Conservation (phyloP, 2,888 invertebrate species). For the Drosophila percnosoma region DNA sequence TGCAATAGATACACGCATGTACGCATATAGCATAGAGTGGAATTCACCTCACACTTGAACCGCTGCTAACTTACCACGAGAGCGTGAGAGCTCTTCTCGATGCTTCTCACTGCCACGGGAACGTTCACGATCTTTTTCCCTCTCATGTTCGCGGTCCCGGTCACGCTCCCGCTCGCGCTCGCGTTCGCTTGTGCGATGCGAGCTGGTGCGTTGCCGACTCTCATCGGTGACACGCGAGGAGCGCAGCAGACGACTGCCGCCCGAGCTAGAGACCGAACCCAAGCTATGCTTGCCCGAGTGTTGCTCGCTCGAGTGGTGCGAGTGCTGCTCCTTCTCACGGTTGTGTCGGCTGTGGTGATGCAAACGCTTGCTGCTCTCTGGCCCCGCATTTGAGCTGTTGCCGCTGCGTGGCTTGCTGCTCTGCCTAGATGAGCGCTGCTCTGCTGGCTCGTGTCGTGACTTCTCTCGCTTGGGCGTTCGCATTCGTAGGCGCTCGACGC, state of each 20-base stretch:
- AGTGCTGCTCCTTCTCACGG: conserved; percentile 37
- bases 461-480: conserved; percentile 77
- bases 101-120: conserved; percentile 47
- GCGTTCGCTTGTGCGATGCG: conserved; percentile 51
- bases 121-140: conserved; percentile 10
- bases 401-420: conserved; percentile 55
- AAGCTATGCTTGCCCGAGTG: conserved; percentile 50
- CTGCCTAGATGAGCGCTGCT: conserved; percentile 46
- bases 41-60: background rate
- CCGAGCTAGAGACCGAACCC: conserved; percentile 25
- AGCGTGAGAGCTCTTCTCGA: conserved; percentile 33
- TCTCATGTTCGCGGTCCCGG: conserved; percentile 39
- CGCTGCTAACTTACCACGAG: conserved; percentile 63
- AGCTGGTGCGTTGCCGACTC: conserved; percentile 58
- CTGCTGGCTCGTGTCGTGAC: conserved; percentile 53
- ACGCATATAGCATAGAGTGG: conserved; percentile 1
- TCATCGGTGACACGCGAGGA: conserved; percentile 67
- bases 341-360: conserved; percentile 72
- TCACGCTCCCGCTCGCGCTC: conserved; percentile 64
- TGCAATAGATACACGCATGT: conserved; percentile 58
- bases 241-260: conserved; percentile 59
- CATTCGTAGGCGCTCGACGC: conserved; percentile 71
- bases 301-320: conserved; percentile 45
- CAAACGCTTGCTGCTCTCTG: conserved; percentile 59
- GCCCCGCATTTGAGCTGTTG: conserved; percentile 29